Evolutionary conservation across 1,140 invertebrate species (phyloP).

Genomic region (Apis florea): DNA sequence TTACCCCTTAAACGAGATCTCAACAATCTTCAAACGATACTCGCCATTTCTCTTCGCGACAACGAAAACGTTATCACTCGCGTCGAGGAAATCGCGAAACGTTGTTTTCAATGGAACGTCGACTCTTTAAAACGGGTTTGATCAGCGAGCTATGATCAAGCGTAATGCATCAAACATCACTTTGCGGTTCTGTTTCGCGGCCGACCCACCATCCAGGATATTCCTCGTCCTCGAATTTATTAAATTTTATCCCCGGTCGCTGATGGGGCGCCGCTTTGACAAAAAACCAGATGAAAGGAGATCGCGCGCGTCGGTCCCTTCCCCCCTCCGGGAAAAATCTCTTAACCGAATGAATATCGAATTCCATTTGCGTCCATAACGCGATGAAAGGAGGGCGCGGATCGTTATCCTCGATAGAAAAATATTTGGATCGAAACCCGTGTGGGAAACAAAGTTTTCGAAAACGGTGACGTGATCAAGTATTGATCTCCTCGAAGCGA

Average conservation of each 20-base stretch:
- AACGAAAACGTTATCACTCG: too few relatives aligned
- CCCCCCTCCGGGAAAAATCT: conserved; percentile 7
- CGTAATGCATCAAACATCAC: conserved; percentile 63
- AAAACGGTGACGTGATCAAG: conserved; percentile 47
- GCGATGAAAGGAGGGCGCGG: background rate
- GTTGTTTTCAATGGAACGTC: background rate
- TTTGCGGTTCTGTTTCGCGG: conserved; percentile 16
- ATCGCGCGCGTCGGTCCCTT: background rate
- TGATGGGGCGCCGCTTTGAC: conserved; percentile 30
- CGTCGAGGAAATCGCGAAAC: conserved; percentile 24
- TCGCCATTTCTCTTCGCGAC: background rate
- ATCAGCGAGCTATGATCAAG: conserved; percentile 58
- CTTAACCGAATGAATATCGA: conserved; percentile 39
- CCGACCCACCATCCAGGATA: too few relatives aligned
- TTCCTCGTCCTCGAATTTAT: conserved; percentile 57
- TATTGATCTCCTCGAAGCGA: conserved; percentile 52
- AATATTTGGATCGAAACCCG: background rate
- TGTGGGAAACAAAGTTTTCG: conserved; percentile 23
- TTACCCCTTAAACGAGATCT: background rate
- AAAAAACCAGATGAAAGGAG: conserved; percentile 27
- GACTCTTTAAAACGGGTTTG: conserved; percentile 52
- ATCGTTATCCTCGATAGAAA: conserved; percentile 13
- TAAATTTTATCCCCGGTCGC: conserved; percentile 57
- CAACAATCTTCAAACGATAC: background rate
- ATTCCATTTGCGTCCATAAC: conserved; percentile 19